Conservation (phyloP, 2,113 vertebrate species). For the Xenotilapia leptura region DNA sequence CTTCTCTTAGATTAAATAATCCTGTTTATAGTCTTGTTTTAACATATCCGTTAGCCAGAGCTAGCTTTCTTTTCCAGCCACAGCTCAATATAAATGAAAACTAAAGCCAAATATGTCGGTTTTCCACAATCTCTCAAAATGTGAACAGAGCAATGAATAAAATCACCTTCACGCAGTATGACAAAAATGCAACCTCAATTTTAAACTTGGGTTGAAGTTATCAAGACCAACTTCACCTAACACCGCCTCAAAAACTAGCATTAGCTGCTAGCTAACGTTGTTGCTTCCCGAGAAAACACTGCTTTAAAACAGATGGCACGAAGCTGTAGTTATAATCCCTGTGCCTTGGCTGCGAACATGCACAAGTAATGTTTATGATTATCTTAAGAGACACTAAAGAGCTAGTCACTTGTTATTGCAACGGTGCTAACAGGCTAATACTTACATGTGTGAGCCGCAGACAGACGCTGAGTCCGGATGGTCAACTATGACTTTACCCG, state of each 20-base stretch:
- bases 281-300: background rate
- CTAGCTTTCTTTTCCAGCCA: background rate
- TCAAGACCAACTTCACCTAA: background rate
- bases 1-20: background rate
- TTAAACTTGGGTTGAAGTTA: background rate
- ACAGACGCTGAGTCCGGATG: slow-evolving; percentile 3
- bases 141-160: background rate
- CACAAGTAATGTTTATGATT: background rate
- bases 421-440: background rate
- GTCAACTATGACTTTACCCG: slow-evolving; percentile 10
- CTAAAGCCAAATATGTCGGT: background rate
- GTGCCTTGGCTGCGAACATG: background rate
- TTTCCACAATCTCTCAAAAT: background rate
- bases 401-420: background rate
- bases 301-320: background rate
- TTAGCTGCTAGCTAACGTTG: background rate
- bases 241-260: background rate
- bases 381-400: background rate
- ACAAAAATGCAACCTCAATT: background rate
- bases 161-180: background rate
- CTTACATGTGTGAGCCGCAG: slow-evolving; percentile 42
- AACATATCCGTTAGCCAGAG: background rate
- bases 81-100: background rate
- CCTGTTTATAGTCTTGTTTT: rapidly evolving
- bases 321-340: too few relatives aligned